Base-by-base conservation (phyloP, 2,888 invertebrate species). In the Callosobruchus maculatus region DNA sequence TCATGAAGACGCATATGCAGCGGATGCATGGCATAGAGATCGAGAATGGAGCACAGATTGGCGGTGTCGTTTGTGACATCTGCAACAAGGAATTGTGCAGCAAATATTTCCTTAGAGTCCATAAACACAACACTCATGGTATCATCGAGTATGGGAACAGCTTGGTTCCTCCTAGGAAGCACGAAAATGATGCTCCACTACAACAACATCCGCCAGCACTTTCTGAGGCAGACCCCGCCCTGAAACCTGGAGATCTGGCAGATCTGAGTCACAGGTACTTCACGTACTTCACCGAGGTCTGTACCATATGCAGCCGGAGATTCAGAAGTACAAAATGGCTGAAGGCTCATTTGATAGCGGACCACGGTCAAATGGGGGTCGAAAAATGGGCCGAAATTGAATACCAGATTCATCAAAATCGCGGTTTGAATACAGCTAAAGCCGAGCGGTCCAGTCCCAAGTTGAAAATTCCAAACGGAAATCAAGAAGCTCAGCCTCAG, bases 1-100 rank as follows among this genome's bases (percentile, higher is more conserved):
- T 99, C 88, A 96, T 99, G 94, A 97, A 98, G 86, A 99, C 98
- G 0, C 99, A 99, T 89, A 98, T 98, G 97, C 94, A 97, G 85
- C 93, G 98, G 85, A 98, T 99, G 96, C 99, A 97, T 87, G 97
- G 97, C 70, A 97, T 97, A 82, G 96, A 96, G 85, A 93, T 97
- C 71, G 96, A 97, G 87, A 96, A 95, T 83, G 96, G 96, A 21
- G 94, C 96, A 66, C 96, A 95, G 86, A 94, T 97, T 67, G 97
- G 97, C 5, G 97, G 97, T 22, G 97, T 97, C 7, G 95, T 97
- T 70, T 98, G 98, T 88, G 97, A 98, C 87, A 96, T 99, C 80
- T 99, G 99, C 88, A 97, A 98, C 89, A 98, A 98, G 87, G 98
- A 99, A 88, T 90, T 99, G 73, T 98, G 98, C 89, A 98, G 97